Evolutionary conservation across 2,888 invertebrate genomes (phyloP).

Genomic region (Cyaniris semiargus): DNA sequence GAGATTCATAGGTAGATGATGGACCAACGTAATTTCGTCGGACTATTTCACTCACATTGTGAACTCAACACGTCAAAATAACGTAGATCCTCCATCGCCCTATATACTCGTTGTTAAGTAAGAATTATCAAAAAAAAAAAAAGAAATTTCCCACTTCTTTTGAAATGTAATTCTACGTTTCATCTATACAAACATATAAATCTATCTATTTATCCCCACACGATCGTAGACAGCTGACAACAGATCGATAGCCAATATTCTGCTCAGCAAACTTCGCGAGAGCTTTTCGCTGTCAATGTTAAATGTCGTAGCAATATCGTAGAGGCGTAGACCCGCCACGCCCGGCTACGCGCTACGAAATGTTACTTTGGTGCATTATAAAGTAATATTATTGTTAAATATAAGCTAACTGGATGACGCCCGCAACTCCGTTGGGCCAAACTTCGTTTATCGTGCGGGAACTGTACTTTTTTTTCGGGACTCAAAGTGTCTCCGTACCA

Average conservation of each 20-base stretch:
- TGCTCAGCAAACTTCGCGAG: slow-evolving; percentile 8
- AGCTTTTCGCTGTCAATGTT: slow-evolving; percentile 16
- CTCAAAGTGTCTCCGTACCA: not conserved
- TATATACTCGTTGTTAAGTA: too few relatives aligned
- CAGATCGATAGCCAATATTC: slow-evolving; percentile 17
- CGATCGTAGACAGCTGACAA: not conserved
- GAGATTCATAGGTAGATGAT: too few relatives aligned
- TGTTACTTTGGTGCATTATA: not conserved
- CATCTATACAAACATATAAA: not conserved
- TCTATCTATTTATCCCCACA: not conserved
- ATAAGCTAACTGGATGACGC: too few relatives aligned
- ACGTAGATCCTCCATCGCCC: too few relatives aligned
- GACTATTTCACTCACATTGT: too few relatives aligned
- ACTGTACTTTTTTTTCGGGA: not conserved
- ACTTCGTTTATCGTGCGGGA: not conserved
- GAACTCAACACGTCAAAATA: too few relatives aligned
- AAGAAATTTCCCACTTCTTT: too few relatives aligned
- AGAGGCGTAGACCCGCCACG: slow-evolving; percentile 2
- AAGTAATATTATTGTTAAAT: too few relatives aligned
- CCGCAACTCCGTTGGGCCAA: too few relatives aligned
- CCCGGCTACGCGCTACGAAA: not conserved
- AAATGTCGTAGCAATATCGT: slow-evolving; percentile 6
- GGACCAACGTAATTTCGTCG: too few relatives aligned
- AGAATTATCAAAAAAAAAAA: too few relatives aligned
- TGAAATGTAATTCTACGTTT: too few relatives aligned